These are phyloP conservation scores for Euura saliciscinereae DNA, from an alignment of 1,140 invertebrate species.

Conservation along the genomic window DNA sequence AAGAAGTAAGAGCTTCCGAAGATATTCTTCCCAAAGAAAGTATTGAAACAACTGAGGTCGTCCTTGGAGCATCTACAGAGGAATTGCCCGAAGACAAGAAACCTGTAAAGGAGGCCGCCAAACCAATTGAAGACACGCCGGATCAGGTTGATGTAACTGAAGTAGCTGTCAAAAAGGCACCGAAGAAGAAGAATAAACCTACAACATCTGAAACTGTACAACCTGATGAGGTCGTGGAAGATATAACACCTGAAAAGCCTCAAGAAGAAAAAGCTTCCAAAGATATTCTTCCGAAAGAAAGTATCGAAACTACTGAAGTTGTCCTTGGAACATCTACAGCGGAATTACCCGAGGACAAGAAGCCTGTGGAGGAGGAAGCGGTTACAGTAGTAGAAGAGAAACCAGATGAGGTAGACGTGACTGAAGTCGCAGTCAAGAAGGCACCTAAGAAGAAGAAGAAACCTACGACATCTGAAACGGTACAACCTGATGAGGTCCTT, in stretches of 20 bases:
- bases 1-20: constrained; percentile 18
- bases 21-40: constrained; percentile 4
- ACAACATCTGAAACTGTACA: constrained; percentile 16
- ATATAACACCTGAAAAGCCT: constrained; percentile 29
- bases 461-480: constrained; percentile 15
- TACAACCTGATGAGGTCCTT: constrained; percentile 18
- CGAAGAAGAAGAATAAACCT: constrained; percentile 25
- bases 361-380: constrained; percentile 17
- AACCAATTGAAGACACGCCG: constrained; percentile 15
- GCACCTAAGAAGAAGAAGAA: constrained; percentile 18
- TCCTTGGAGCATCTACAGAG: constrained; percentile 33
- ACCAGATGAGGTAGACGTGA: constrained; percentile 28
- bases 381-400: constrained; percentile 36
- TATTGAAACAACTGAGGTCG: constrained; percentile 27
- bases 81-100: constrained; percentile 23
- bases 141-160: constrained; percentile 23
- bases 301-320: constrained; percentile 12
- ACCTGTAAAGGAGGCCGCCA: constrained; percentile 12
- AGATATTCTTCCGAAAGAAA: constrained; percentile 19
- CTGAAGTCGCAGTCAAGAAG: constrained; percentile 25
- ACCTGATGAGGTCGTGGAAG: constrained; percentile 18
- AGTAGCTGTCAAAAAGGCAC: constrained; percentile 18
- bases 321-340: neutral
- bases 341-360: constrained; percentile 10
- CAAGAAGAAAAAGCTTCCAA: constrained; percentile 13